Percentiles rank a stretch among this genome's conserved stretches.
These are phyloP conservation scores for Anastrepha obliqua DNA, from an alignment of 1,140 invertebrate species.

Conservation along the genomic window DNA sequence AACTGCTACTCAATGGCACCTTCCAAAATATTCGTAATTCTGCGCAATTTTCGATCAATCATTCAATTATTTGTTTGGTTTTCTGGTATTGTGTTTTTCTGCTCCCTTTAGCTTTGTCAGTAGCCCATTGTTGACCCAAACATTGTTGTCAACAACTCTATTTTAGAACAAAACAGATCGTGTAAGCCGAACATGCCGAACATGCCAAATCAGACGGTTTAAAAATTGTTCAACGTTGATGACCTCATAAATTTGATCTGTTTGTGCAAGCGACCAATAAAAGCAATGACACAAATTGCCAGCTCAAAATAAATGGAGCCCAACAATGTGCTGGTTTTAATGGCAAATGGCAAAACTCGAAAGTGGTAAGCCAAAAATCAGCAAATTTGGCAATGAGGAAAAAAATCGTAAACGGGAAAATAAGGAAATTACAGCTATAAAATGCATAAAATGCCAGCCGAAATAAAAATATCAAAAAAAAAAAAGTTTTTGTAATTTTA, in stretches of 20 bases:
- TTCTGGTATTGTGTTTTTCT: background rate
- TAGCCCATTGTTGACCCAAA: too few species aligned
- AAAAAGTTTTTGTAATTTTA: background rate
- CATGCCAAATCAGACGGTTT: background rate
- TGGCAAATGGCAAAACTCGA: background rate
- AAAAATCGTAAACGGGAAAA: background rate
- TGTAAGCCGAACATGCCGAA: background rate
- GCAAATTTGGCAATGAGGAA: background rate
- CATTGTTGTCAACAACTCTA: slow-evolving; percentile 26
- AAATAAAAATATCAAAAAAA: background rate
- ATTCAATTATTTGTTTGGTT: background rate
- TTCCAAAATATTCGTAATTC: background rate
- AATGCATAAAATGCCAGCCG: background rate
- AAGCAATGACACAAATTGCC: slow-evolving; percentile 22
- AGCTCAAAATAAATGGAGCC: background rate
- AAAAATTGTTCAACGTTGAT: background rate
- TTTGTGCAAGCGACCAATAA: background rate
- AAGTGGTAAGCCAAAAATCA: background rate
- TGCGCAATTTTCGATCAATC: background rate
- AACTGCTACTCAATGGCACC: background rate
- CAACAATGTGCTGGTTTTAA: background rate
- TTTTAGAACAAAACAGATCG: background rate
- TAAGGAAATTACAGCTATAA: background rate
- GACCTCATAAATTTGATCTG: slow-evolving; percentile 11
- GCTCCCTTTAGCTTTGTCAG: background rate